Base-by-base conservation (phyloP, 2,797 vertebrate species). In the Cygnus olor region DNA sequence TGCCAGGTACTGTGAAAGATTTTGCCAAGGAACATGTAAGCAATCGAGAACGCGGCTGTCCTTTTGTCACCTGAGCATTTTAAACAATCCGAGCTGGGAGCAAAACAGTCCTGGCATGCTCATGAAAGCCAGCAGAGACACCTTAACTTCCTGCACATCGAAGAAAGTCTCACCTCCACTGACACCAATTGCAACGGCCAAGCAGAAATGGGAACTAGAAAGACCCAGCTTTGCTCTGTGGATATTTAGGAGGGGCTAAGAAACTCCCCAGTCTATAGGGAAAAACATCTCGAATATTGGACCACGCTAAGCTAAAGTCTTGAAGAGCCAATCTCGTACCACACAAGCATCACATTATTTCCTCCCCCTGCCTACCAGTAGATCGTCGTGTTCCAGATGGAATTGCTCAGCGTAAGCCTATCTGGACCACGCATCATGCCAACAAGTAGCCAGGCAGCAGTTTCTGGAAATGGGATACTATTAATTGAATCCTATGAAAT, bases 391-490 rank as follows among this genome's bases (percentile, higher is more conserved):
- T 73, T 77, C 45, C 11, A 1, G 72, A 0, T 76, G 81, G 88
- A 92, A 94, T 28, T 81, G 51, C 91, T 89, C 94, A 65, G 49
- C 11, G 3, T 58, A 90, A 95, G 76, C 79, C 81, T 78, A 90
- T 91, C 91, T 85, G 76, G 77, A 73, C 44, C 77, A 71, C 69
- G 69, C 51, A 80, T 54, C 78, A 66, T 14, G 91, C 65, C 92
- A 95, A 68, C 51, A 58, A 82, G 49, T 0, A 89, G 73, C 49
- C 0, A 96, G 82, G 76, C 88, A 93, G 86, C 76, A 87, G 80
- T 3, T 93, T 82, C 90, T 83, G 79, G 81, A 94, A 94, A 95
- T 10, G 54, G 69, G 88, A 95, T 27, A 71, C 76, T 94, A 94
- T 80, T 69, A 94, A 45, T 18, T 1, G 38, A 95, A 92, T 85